Conservation (phyloP, 2,888 invertebrate species). For the Allygus modestus region DNA sequence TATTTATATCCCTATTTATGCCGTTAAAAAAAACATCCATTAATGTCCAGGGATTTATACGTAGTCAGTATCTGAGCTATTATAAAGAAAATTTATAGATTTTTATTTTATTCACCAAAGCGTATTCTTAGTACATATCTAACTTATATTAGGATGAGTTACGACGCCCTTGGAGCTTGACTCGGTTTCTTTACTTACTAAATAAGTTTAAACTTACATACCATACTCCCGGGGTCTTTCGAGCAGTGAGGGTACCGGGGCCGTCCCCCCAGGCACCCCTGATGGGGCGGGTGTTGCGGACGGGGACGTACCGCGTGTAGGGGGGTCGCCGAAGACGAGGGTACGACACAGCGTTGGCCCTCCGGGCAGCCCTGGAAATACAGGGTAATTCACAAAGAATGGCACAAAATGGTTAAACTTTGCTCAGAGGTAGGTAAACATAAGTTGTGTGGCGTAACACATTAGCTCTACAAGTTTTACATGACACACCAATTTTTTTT, state of each 20-base stretch:
- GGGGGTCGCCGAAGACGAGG: background rate
- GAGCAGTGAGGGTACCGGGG: background rate
- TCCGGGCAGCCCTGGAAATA: constrained; percentile 13
- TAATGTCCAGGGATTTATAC: no score
- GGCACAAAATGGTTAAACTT: background rate
- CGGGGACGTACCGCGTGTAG: background rate
- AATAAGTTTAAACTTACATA: constrained; percentile 46
- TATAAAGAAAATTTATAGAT: no score
- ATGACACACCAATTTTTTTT: background rate
- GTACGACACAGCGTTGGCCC: background rate
- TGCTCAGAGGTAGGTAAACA: background rate
- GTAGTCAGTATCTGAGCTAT: no score
- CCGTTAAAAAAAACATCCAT: no score
- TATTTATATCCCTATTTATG: no score
- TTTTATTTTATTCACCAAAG: no score
- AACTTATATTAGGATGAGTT: no score
- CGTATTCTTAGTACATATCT: no score
- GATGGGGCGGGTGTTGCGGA: background rate
- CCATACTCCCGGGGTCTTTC: background rate
- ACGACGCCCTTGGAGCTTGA: no score
- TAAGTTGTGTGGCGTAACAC: background rate
- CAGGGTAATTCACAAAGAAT: constrained; percentile 12
- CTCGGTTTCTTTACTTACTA: no score
- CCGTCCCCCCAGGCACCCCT: constrained; percentile 20
- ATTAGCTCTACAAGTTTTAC: background rate